These are phyloP conservation scores for Turnix velox DNA, from an alignment of 2,113 vertebrate genomes.

Conservation along the genomic window DNA sequence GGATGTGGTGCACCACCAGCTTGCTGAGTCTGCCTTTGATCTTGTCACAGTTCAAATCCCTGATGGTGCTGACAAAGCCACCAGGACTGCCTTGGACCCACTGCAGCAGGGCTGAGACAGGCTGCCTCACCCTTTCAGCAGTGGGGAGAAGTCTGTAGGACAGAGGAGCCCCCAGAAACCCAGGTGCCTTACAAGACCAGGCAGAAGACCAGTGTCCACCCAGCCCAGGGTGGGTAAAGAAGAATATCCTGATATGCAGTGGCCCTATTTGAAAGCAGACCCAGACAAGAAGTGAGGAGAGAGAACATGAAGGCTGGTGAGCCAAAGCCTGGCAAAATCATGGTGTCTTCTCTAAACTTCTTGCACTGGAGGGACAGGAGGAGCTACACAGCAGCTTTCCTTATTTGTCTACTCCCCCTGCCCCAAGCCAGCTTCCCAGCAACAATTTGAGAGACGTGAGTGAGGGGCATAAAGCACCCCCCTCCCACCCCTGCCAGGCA, in stretches of 20 bases:
- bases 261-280: background rate
- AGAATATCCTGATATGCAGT: background rate
- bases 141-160: background rate
- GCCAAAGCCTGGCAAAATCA: background rate
- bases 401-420: rapidly evolving
- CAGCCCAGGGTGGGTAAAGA: background rate
- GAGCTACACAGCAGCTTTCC: background rate
- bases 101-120: rapidly evolving
- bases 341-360: background rate
- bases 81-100: rapidly evolving
- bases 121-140: background rate
- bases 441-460: background rate
- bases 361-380: background rate
- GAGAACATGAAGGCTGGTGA: background rate
- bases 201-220: background rate
- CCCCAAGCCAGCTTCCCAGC: background rate
- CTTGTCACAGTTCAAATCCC: background rate
- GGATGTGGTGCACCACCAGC: rapidly evolving
- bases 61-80: background rate
- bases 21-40: background rate
- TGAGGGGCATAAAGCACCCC: background rate
- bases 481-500: background rate
- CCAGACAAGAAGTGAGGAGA: background rate
- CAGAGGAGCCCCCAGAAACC: background rate
- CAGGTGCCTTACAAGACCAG: background rate